Conservation (phyloP, 2,888 invertebrate species). For the Coronaproctus castanopsis region DNA sequence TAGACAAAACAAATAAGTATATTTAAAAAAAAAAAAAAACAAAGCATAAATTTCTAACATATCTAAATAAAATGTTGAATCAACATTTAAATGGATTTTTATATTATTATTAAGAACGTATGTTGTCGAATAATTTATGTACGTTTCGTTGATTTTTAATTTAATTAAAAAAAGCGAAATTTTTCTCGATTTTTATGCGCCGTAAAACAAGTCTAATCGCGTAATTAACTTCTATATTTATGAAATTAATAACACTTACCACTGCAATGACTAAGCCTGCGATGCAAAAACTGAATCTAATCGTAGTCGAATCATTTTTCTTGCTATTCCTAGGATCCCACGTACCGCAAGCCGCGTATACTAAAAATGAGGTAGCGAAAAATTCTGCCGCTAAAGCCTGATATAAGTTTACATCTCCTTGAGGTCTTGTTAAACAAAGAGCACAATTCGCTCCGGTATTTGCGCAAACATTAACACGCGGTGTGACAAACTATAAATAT, state of each 20-base stretch:
- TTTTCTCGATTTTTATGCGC: too few species aligned
- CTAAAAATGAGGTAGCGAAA: conserved; percentile 39
- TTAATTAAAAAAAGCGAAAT: too few species aligned
- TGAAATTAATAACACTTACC: conserved; percentile 3
- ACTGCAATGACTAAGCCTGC: conserved; percentile 12
- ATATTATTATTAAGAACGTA: too few species aligned
- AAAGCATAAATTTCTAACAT: too few species aligned
- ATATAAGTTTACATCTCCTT: conserved; percentile 28
- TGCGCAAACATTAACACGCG: conserved; percentile 11
- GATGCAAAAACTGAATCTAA: conserved; percentile 28
- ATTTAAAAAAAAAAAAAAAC: too few species aligned
- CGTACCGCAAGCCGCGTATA: conserved; percentile 45
- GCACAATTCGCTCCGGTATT: conserved; percentile 21
- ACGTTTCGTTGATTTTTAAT: too few species aligned
- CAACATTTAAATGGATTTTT: too few species aligned
- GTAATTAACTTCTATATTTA: too few species aligned
- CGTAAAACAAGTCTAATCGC: too few species aligned
- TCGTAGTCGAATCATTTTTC: conserved; percentile 26
- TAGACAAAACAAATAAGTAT: too few species aligned
- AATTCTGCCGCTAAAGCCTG: conserved; percentile 37
- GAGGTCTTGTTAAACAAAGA: conserved; percentile 41
- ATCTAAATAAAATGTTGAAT: too few species aligned
- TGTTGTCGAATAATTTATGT: too few species aligned
- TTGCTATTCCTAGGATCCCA: conserved; percentile 40
- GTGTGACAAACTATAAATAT: conserved; percentile 12